These are phyloP conservation scores for Tyrannus savana DNA, from an alignment of 2,113 vertebrate genomes.

Conservation along the genomic window DNA sequence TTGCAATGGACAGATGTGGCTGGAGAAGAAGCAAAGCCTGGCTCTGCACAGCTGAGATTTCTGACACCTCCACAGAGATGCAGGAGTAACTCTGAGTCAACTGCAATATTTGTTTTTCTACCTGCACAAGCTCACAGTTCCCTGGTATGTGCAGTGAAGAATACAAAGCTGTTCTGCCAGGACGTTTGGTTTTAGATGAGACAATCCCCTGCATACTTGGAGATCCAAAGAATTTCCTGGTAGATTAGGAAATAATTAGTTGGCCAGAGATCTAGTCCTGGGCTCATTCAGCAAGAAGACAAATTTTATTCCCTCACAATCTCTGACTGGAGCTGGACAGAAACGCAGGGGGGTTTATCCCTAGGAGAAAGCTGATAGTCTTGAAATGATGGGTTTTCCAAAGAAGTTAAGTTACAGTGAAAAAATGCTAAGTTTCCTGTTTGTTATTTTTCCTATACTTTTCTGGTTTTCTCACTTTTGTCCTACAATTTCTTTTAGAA, in stretches of 20 bases:
- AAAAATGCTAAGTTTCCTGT: background rate
- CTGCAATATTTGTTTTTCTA: background rate
- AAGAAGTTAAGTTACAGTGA: background rate
- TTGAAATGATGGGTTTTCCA: slow-evolving; percentile 13
- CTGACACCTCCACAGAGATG: background rate
- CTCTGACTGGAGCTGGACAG: background rate
- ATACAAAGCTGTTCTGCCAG: background rate
- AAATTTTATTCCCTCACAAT: background rate
- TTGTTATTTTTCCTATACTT: background rate
- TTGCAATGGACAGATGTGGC: background rate
- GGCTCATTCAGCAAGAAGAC: background rate
- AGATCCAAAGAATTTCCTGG: slow-evolving; percentile 48
- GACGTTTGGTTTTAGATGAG: background rate
- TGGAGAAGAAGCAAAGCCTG: background rate
- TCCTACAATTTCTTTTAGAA: background rate
- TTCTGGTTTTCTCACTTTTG: background rate
- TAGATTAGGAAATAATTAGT: slow-evolving; percentile 18
- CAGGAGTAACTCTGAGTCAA: background rate
- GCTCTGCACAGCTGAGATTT: background rate
- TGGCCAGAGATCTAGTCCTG: background rate
- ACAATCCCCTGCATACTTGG: background rate
- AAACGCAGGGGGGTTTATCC: background rate
- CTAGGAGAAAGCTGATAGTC: background rate
- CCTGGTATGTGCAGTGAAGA: background rate
- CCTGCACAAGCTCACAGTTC: background rate